Evolutionary conservation across 2,888 invertebrate species (phyloP), one percentile per base, ranked within the genome.

Genomic region (Lissonota sp.): DNA sequence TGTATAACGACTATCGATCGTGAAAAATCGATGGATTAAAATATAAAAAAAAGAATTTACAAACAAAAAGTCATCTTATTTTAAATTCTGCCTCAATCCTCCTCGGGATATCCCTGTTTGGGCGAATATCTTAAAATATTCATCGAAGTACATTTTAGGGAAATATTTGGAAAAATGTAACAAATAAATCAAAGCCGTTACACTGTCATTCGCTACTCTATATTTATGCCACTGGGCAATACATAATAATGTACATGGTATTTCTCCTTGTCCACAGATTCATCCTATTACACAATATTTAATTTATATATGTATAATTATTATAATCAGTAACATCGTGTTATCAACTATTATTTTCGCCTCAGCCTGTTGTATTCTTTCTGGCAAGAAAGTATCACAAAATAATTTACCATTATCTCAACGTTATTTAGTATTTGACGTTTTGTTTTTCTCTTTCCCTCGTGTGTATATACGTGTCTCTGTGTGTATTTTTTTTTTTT

Each of bases 171-270:
- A 26, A 26, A 26, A 26, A 26, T 26, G 26, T 26, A 26, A 26
- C 37, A 10, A 57, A 4, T 6, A 7, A 70, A 46, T 53, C 37
- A 74, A 78, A 46, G n/a, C 44, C 42, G 51, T 44, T 81, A 81
- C 84, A 83, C 82, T 84, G 88, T 91, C 91, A 91, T 86, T 91
- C 86, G 86, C 91, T 91, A 91, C 88, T 91, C 91, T 92, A 92
- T 92, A 91, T 91, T 92, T 88, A 90, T 90, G 91, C 91, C 92
- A 77, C 86, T 67, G 83, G 91, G 91, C 91, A 90, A 91, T 92
- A 92, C 90, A 91, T 91, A 92, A 91, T 91, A 92, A 91, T 92
- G 91, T 92, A 92, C 92, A 92, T 90, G 88, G 88, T 91, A 92
- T 90, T 90, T 90, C 89, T 90, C 87, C 87, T 90, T 87, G 89